phyloP scores from a whole-genome alignment of 92 coral and sea anemone species.

The Virgularia gustaviana region DNA sequence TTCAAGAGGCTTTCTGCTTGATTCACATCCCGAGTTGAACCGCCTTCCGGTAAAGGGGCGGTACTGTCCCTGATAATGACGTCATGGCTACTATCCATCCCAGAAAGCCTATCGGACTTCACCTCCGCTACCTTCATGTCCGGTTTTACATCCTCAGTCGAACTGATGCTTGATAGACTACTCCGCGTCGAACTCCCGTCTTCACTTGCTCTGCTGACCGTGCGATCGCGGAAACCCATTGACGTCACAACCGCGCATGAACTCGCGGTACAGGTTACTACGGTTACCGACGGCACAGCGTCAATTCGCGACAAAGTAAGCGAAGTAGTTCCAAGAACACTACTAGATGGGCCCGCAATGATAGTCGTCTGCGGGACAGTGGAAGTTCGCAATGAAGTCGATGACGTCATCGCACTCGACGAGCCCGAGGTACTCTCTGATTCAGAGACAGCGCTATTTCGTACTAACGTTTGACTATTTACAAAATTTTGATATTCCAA shows the following conservation, averaged over 20 bases:
- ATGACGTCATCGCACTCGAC: neutral
- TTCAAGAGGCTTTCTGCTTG: too few relatives aligned
- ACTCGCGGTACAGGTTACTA: too few relatives aligned
- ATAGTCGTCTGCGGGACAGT: neutral
- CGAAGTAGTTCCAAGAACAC: too few relatives aligned
- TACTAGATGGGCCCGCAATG: neutral
- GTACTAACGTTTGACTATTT: neutral
- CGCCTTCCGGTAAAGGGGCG: too few relatives aligned
- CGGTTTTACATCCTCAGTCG: slow-evolving; percentile 28
- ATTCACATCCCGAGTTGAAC: too few relatives aligned
- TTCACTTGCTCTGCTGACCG: slow-evolving; percentile 20
- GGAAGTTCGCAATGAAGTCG: neutral
- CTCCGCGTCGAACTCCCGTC: slow-evolving; percentile 8
- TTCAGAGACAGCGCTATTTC: too few relatives aligned
- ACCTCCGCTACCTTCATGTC: neutral
- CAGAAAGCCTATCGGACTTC: neutral
- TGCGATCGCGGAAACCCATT: neutral
- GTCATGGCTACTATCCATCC: neutral
- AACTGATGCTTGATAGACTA: slow-evolving; percentile 34
- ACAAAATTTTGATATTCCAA: slow-evolving; percentile 32
- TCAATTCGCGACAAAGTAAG: too few relatives aligned
- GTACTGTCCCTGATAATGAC: neutral
- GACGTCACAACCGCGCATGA: too few relatives aligned
- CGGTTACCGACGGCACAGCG: too few relatives aligned
- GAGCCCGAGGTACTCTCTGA: neutral